Conservation (phyloP, 1,140 invertebrate genomes). For the Oedothorax gibbosus region DNA sequence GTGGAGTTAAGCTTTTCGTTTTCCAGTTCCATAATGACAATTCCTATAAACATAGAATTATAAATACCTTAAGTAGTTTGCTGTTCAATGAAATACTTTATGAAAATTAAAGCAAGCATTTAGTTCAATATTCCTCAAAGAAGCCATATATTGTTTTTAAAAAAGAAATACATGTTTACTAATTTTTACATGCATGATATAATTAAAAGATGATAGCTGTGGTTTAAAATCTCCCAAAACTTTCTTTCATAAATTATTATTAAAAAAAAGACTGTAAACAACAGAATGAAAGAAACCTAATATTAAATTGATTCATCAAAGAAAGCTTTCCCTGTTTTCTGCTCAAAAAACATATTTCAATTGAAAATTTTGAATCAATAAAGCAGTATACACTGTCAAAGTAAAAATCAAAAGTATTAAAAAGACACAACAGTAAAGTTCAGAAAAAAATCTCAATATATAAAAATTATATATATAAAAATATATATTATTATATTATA, state of each 20-base stretch:
- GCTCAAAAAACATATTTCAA: neutral
- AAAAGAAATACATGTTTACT: neutral
- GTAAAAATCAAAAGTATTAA: no score
- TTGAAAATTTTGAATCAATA: neutral
- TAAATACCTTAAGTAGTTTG: neutral
- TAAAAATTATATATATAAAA: no score
- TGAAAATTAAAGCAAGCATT: neutral
- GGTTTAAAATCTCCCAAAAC: neutral
- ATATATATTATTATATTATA: no score
- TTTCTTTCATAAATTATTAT: neutral
- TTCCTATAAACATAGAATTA: neutral
- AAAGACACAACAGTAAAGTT: no score
- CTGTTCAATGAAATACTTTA: neutral
- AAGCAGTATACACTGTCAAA: neutral
- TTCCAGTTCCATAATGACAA: slow-evolving; percentile 45
- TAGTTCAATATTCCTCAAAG: neutral
- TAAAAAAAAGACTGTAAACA: no score
- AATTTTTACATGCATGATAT: neutral
- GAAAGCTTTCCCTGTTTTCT: no score
- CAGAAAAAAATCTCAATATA: no score
- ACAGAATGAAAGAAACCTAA: no score
- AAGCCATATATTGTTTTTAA: neutral
- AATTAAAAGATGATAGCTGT: neutral
- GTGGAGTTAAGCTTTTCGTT: neutral
- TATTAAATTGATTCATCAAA: no score